Base-by-base conservation (phyloP, 2,888 invertebrate species). In the Ischnus inquisitorius region DNA sequence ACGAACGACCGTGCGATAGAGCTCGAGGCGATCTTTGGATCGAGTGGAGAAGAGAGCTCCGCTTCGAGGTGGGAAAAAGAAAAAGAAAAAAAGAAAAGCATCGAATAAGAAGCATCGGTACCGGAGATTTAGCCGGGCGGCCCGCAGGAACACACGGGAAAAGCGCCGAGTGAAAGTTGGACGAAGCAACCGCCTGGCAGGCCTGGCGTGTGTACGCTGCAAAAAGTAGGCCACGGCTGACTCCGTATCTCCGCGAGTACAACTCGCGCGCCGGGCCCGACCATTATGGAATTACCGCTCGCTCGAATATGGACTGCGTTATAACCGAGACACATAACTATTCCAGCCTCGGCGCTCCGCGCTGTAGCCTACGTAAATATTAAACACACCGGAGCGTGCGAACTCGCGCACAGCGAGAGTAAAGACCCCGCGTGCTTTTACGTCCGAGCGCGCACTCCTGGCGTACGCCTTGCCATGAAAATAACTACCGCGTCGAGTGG, bases 161-260 rank as follows among this genome's bases (percentile, higher is more conserved):
- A 86, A 86, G 86, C 84, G 84, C 83, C 85, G 87, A 91, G 91
- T 91, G 92, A 92, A 91, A 91, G 91, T 92, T 86, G 86, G 84
- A 79, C 76, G 76, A 67, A 64, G 75, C 43, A 39, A 46, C 64
- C 64, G 54, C 51, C 19, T 1, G 0, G 4, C 48, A 75, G 28
- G 41, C 16, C 14, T 67, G 65, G 46, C 12, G 19, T 48, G 10
- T 64, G 51, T 57, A 39, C 57, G 80, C 65, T 51, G 87, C 84
- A 89, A 90, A 90, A 92, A 91, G 87, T 90, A 90, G 91, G 90
- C 91, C 91, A 91, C 87, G 91, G 90, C 90, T 92, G 88, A 4
- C 88, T 90, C 87, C 88, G 88, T 90, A 90, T 91, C 88, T 89
- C 87, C 81, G 71, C 72, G 46, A 34, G 65, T 79, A 75, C 62